These are phyloP conservation scores for Escarpia spicata DNA, from an alignment of 2,888 invertebrate species.

Conservation along the genomic window DNA sequence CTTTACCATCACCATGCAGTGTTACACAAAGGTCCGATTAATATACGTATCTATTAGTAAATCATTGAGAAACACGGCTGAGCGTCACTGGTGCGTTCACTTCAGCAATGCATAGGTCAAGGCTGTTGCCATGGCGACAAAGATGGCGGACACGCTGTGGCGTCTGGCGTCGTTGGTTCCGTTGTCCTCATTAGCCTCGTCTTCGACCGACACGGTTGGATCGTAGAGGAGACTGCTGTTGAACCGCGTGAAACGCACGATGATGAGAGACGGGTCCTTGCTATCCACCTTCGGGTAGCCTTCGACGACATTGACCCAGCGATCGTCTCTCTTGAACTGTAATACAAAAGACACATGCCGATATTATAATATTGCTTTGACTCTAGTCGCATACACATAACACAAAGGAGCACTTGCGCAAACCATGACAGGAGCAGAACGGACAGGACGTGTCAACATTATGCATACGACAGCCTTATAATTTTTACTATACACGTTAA, in stretches of 20 bases:
- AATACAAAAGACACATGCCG: neutral
- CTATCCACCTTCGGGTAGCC: neutral
- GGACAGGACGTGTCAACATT: too few relatives aligned
- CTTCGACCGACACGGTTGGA: neutral
- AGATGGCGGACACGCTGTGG: neutral
- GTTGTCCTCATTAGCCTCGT: neutral
- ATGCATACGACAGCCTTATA: too few relatives aligned
- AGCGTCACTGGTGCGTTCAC: conserved; percentile 1
- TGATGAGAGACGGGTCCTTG: neutral
- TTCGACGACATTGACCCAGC: neutral
- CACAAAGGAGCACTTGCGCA: neutral
- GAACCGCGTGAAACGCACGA: neutral
- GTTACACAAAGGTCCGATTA: too few relatives aligned
- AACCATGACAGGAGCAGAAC: neutral
- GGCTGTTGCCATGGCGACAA: neutral
- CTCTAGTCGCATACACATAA: neutral
- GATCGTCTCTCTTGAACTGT: neutral
- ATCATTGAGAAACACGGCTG: neutral
- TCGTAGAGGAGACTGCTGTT: neutral
- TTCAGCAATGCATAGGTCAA: neutral
- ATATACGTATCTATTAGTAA: neutral
- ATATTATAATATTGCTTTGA: neutral
- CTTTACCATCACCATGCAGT: too few relatives aligned
- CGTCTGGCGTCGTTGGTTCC: neutral
- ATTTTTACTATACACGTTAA: too few relatives aligned